These are phyloP conservation scores for Cavia aperea DNA, from an alignment of 2,113 vertebrate genomes.

Conservation along the genomic window DNA sequence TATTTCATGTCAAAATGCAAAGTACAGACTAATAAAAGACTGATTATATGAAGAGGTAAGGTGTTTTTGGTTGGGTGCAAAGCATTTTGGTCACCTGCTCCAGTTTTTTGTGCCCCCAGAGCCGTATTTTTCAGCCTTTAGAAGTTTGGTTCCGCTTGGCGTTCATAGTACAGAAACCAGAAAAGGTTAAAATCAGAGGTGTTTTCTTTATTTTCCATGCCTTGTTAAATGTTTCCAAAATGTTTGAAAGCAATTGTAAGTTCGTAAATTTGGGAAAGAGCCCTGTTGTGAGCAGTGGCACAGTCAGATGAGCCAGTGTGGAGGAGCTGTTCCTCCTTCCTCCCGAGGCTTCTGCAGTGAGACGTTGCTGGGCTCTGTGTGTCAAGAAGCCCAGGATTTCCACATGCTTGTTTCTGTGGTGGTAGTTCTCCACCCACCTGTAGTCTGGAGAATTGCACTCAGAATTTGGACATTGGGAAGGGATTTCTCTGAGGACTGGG, in stretches of 20 bases:
- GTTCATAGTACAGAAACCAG: not conserved
- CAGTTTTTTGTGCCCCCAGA: not conserved
- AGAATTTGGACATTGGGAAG: not conserved
- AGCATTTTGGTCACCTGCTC: not conserved
- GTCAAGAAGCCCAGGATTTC: slow-evolving; percentile 35
- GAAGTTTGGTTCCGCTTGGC: slow-evolving; percentile 19
- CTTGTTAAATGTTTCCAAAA: slow-evolving; percentile 15
- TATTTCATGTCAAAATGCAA: slow-evolving; percentile 42
- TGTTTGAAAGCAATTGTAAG: not conserved
- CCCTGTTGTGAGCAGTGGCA: not conserved
- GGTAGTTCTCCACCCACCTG: slow-evolving; percentile 81
- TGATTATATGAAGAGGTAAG: not conserved
- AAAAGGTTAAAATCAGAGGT: slow-evolving; percentile 24
- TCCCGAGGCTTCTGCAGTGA: not conserved
- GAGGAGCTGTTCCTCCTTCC: not conserved
- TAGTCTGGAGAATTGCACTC: slow-evolving; percentile 76
- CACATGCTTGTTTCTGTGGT: slow-evolving; percentile 69
- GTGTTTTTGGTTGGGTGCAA: not conserved
- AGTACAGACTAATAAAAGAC: not conserved
- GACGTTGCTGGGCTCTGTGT: not conserved
- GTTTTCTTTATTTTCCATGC: not conserved
- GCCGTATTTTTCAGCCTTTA: not conserved
- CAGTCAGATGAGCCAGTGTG: not conserved
- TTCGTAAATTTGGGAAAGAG: not conserved
- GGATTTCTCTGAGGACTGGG: not conserved